Evolutionary conservation across 2,888 invertebrate species (phyloP), one percentile per base, ranked within the genome.

Genomic region (Stenchaetothrips biformis): DNA sequence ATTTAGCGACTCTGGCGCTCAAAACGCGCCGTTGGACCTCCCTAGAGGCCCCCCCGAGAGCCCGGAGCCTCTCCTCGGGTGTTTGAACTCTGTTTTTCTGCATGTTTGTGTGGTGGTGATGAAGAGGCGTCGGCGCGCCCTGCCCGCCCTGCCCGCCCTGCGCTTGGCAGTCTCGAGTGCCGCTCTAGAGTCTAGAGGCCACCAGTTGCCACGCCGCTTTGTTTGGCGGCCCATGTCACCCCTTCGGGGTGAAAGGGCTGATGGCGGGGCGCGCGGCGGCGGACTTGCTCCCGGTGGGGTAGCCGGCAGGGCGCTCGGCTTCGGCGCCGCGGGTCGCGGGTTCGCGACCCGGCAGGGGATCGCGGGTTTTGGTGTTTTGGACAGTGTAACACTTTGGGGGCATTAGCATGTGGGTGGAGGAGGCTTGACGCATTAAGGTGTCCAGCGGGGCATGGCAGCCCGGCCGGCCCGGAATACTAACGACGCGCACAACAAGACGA

Each of bases 391-490:
- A 16, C 53, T 13, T 13, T 13, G 53, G 13, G 67, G 67, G 11
- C 67, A 74, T 74, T 74, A 74, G 67, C 67, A 74, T 74, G 67
- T 25, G 25, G 67, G 67, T 74, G 67, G 67, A 74, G 7, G 67
- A 74, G 67, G 25, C 21, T 21, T 25, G 67, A 74, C 67, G 67
- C 25, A 74, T 74, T 74, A 74, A 25, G 67, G 67, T 25, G 67
- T 21, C 67, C 67, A 74, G 25, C n/a, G 8, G n/a, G 25, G n/a
- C 67, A 21, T 7, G 25, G 21, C 67, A n/a, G 16, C 53, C 16
- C 59, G 67, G 6, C 67, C 7, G 7, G 2, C n/a, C 21, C 21
- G 67, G 67, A 11, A 74, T 74, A 74, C 25, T 74, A 74, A 74
- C 67, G 67, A 74, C 67, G n/a, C n/a, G 62, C n/a, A n/a, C n/a